Percentiles rank a stretch among this genome's conserved stretches.
These are phyloP conservation scores for Euphonia xanthogaster DNA, from an alignment of 2,797 vertebrate genomes.

Conservation along the genomic window DNA sequence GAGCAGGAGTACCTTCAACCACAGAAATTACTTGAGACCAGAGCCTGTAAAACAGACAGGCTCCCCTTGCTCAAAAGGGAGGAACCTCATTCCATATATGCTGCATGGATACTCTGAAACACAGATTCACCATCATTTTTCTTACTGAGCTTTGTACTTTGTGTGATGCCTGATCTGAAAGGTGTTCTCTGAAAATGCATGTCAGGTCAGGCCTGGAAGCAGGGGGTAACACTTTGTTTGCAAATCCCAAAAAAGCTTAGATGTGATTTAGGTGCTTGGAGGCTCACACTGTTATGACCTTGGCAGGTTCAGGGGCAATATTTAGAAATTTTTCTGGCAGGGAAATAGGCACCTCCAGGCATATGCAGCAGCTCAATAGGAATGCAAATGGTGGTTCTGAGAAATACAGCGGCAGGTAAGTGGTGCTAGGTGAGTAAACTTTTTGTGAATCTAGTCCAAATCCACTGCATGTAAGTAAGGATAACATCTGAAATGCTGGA, in stretches of 20 bases:
- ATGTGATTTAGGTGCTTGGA: conserved; percentile 48
- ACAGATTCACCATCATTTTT: neutral
- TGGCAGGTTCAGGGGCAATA: conserved; percentile 32
- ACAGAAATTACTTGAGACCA: neutral
- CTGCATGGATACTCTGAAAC: neutral
- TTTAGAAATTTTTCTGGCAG: conserved; percentile 68
- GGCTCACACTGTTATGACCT: conserved; percentile 17
- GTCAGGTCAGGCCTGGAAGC: conserved; percentile 43
- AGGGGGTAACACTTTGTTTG: neutral
- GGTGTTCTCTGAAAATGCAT: neutral
- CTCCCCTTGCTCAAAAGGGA: neutral
- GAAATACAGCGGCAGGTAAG: neutral
- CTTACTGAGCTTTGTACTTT: neutral
- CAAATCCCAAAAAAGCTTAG: conserved; percentile 24
- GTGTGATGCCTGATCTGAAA: neutral
- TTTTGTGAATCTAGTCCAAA: conserved; percentile 35
- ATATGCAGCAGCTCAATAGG: neutral
- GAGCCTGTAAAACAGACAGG: neutral
- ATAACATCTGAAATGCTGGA: conserved; percentile 31
- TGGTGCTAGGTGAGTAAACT: neutral
- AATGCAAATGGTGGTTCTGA: conserved; percentile 17
- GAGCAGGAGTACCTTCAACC: neutral
- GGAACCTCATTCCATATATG: neutral
- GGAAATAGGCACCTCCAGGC: conserved; percentile 7
- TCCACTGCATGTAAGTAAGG: conserved; percentile 3